Evolutionary conservation across 2,888 invertebrate species (phyloP).

Genomic region (Cylloceria caligata): DNA sequence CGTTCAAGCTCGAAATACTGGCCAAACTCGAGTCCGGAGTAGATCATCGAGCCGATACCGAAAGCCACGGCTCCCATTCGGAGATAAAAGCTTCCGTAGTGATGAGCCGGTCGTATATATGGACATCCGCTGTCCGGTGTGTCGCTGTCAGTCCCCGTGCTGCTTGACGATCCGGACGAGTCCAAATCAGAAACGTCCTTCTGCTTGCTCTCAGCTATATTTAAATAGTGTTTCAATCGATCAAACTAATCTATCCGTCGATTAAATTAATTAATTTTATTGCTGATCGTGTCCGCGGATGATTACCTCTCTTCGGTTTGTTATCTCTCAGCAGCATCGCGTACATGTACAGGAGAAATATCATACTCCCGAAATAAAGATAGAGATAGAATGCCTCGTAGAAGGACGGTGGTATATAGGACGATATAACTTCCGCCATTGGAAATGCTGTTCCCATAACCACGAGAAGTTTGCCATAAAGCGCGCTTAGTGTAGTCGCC

Average conservation of each 20-base stretch:
- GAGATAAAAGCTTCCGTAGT: constrained; percentile 96
- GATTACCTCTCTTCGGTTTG: constrained; percentile 85
- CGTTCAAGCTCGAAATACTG: constrained; percentile 97
- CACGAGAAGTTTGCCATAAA: constrained; percentile 96
- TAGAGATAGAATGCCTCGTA: constrained; percentile 96
- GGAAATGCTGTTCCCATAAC: constrained; percentile 98
- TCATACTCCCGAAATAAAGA: constrained; percentile 94
- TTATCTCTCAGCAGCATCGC: constrained; percentile 90
- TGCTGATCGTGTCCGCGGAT: not conserved
- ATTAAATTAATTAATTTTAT: not conserved
- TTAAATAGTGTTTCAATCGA: not conserved
- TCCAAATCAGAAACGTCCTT: constrained; percentile 83
- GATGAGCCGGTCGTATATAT: constrained; percentile 87
- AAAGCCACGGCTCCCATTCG: constrained; percentile 98
- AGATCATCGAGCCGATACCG: constrained; percentile 98
- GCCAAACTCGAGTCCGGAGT: constrained; percentile 97
- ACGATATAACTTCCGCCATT: constrained; percentile 97
- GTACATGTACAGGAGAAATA: constrained; percentile 94
- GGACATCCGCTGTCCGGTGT: constrained; percentile 77
- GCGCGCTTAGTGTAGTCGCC: constrained; percentile 95
- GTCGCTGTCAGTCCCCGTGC: constrained; percentile 82
- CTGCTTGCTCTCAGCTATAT: constrained; percentile 78
- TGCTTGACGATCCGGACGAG: constrained; percentile 83
- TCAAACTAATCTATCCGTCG: not conserved
- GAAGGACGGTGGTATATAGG: constrained; percentile 96